Base-by-base conservation (phyloP, 2,113 vertebrate species). In the Dromaius novaehollandiae region DNA sequence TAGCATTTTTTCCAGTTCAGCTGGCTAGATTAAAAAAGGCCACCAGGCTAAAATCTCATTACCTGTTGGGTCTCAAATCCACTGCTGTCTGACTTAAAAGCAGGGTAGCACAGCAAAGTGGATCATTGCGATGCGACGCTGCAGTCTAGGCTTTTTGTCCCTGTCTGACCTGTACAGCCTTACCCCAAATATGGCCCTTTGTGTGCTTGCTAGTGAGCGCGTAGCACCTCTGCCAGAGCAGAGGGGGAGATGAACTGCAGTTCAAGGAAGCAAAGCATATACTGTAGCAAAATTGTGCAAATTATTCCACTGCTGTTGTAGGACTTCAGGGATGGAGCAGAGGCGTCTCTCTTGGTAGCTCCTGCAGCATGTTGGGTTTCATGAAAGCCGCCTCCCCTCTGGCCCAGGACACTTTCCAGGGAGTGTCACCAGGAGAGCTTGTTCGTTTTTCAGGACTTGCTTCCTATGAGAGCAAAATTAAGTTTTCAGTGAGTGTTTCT, bases 121-220 rank as follows among this genome's bases (percentile, higher is more conserved):
- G 40, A 2, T 50, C 0, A 0, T 2, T 65, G 73, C 3, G 50
- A n/a, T 48, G 86, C 32, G 87, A 2, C 74, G 86, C 68, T 66
- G 60, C 77, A 42, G 53, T 11, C 32, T 56, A 55, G 55, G 36
- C 21, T 38, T 9, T 75, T 5, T 93, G 89, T 88, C 76, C 86
- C 83, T 60, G 36, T 30, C 30, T 95, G 86, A 60, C 71, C 76
- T 38, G 5, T 3, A 40, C 73, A 64, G 87, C 85, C 36, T 5
- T 32, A 44, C 70, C 90, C 76, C 86, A 65, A 5, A 17, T 2
- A 2, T 0, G 7, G 74, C 51, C 82, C 81, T 2, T 26, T 1
- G 8, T 7, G 76, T 56, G 48, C 74, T 61, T 16, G 76, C 58
- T 61, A 61, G 40, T 28, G 64, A 32, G 40, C 7, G 1, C 25